Evolutionary conservation across 2,888 invertebrate species (phyloP), one percentile per base, ranked within the genome.

Genomic region (Drosophila niveifrons): DNA sequence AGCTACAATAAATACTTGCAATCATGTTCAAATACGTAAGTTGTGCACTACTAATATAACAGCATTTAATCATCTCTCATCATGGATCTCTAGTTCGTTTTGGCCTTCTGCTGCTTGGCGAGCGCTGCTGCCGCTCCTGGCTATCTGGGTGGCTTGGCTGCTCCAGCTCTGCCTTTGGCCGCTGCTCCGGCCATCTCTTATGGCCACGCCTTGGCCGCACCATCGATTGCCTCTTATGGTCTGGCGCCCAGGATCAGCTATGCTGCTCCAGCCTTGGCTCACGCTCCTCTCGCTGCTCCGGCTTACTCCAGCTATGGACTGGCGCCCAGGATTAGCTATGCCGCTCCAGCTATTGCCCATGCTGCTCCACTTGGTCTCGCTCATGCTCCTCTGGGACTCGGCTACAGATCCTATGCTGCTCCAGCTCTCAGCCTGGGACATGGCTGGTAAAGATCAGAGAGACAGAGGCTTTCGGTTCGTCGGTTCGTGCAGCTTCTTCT

Each of bases 341-440:
- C 90, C n/a, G 65, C 89, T 3, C 81, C 89, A 44, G 43, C 93
- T 47, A 23, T 78, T 18, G 73, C 72, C 6, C 73, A 72, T 65
- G 80, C 67, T 61, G 80, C 76, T 46, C 66, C 74, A 10, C 50
- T 79, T 7, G 75, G 69, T 0, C 7, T 81, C 48, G 63, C 75
- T 0, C 84, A 83, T 34, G 83, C 71, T 36, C 70, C 68, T 9
- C 47, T 72, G 8, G 77, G 78, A 6, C 57, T 78, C 8, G 82
- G 80, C 55, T 72, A 74, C 46, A 66, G 55, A 36, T 74, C 82
- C 17, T 64, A 71, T 31, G 76, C 92, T 1, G 91, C 80, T 39
- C 84, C 95, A 3, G 95, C 96, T 48, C 6, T 13, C 50, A 41
- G 58, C 29, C 58, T 56, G 10, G 62, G 78, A 15, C 90, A 91